These are phyloP conservation scores for Arrhamphus sclerolepis DNA, from an alignment of 2,797 vertebrate genomes.

Conservation along the genomic window DNA sequence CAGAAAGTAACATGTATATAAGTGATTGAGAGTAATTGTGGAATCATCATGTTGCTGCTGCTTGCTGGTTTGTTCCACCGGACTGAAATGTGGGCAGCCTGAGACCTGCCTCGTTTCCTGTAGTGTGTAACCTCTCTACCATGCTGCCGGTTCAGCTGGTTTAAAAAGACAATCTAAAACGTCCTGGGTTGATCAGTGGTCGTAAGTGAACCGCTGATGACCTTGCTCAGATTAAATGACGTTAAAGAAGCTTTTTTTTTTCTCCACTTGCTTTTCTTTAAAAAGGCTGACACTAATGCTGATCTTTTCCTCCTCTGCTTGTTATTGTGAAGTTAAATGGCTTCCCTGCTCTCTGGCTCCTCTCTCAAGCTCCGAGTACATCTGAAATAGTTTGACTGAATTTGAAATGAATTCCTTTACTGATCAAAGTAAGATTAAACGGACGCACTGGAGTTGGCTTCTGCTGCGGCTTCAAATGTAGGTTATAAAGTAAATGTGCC, in stretches of 20 bases:
- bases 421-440: constrained; percentile 7
- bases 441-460: not conserved
- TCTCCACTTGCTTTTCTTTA: not conserved
- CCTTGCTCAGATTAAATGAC: constrained; percentile 22
- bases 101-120: constrained; percentile 28
- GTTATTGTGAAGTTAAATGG: constrained; percentile 16
- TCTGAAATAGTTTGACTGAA: not conserved
- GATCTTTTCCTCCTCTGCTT: constrained; percentile 13
- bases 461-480: too few species aligned
- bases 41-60: constrained; percentile 30
- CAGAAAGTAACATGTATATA: not conserved
- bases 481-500: too few species aligned
- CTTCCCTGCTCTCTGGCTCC: constrained; percentile 26
- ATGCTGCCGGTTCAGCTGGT: constrained; percentile 36
- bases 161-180: constrained; percentile 4
- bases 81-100: constrained; percentile 44
- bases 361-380: constrained; percentile 35
- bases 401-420: not conserved
- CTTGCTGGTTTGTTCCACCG: constrained; percentile 38
- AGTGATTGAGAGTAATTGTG: not conserved
- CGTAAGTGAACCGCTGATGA: not conserved
- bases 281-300: constrained; percentile 10
- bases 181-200: not conserved
- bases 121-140: constrained; percentile 27
- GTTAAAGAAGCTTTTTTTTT: constrained; percentile 6